These are phyloP conservation scores for Hiodon tergisus DNA, from an alignment of 2,113 vertebrate genomes.

Conservation along the genomic window DNA sequence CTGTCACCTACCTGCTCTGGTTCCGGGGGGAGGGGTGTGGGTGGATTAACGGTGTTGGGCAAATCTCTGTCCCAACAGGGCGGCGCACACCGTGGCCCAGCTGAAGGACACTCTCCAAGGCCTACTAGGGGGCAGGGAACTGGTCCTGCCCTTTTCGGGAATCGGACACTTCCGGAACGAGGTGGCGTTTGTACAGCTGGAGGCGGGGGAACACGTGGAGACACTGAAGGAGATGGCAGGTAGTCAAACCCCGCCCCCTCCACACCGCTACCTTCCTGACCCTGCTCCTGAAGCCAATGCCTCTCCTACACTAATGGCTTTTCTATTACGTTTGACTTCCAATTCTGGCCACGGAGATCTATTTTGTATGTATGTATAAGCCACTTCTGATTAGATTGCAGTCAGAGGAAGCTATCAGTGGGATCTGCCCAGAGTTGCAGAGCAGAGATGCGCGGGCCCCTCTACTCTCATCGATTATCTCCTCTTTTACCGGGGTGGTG, in stretches of 20 bases:
- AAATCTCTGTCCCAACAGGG: slow-evolving; percentile 57
- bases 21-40: background rate
- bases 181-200: slow-evolving; percentile 81
- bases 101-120: slow-evolving; percentile 65
- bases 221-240: slow-evolving; percentile 75
- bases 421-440: too few relatives aligned
- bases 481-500: slow-evolving; percentile 39
- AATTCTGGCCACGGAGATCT: too few relatives aligned
- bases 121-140: slow-evolving; percentile 67
- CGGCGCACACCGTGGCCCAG: slow-evolving; percentile 66
- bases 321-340: too few relatives aligned
- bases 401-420: too few relatives aligned
- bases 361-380: too few relatives aligned
- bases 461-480: slow-evolving; percentile 59
- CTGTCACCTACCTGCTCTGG: background rate
- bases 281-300: background rate
- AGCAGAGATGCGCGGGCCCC: background rate
- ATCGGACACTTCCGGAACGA: slow-evolving; percentile 79
- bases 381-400: too few relatives aligned
- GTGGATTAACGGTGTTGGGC: background rate
- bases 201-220: slow-evolving; percentile 61
- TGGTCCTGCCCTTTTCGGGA: slow-evolving; percentile 79
- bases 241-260: slow-evolving; percentile 43
- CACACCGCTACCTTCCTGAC: background rate
- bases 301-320: too few relatives aligned